Conservation (phyloP, 2,113 vertebrate species). For the Xiphophorus maculatus region DNA sequence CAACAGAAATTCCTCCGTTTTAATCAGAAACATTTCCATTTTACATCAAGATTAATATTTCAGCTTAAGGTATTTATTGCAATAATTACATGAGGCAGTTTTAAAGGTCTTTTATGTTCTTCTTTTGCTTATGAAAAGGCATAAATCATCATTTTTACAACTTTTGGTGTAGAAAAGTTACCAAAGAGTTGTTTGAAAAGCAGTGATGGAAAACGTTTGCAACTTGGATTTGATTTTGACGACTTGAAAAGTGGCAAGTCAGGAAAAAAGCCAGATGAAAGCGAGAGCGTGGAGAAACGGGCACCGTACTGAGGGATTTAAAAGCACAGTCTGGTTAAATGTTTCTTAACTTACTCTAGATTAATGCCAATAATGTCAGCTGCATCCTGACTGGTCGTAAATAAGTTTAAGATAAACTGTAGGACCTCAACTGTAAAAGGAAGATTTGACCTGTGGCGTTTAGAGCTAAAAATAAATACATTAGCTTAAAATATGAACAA, state of each 20-base stretch:
- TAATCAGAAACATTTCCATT: background rate
- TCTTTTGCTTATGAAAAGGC: background rate
- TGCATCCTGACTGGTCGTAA: too few relatives aligned
- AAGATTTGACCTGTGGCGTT: too few relatives aligned
- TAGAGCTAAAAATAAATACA: too few relatives aligned
- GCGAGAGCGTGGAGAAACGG: background rate
- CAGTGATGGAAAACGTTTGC: background rate
- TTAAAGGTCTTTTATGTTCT: background rate
- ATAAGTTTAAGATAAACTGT: too few relatives aligned
- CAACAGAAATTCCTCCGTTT: background rate
- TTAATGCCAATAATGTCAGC: too few relatives aligned
- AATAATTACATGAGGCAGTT: background rate
- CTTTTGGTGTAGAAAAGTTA: background rate
- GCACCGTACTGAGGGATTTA: background rate
- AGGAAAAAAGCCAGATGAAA: background rate
- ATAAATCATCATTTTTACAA: background rate
- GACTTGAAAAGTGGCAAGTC: background rate
- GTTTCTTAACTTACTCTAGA: background rate
- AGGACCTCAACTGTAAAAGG: too few relatives aligned
- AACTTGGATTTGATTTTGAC: background rate
- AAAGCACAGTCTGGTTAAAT: background rate
- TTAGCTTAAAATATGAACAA: too few relatives aligned
- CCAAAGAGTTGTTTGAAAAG: background rate
- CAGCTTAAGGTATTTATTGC: background rate
- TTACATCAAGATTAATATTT: background rate